Evolutionary conservation across 2,113 vertebrate genomes (phyloP), one percentile per base, ranked within the genome.

Genomic region (Pedionomus torquatus): DNA sequence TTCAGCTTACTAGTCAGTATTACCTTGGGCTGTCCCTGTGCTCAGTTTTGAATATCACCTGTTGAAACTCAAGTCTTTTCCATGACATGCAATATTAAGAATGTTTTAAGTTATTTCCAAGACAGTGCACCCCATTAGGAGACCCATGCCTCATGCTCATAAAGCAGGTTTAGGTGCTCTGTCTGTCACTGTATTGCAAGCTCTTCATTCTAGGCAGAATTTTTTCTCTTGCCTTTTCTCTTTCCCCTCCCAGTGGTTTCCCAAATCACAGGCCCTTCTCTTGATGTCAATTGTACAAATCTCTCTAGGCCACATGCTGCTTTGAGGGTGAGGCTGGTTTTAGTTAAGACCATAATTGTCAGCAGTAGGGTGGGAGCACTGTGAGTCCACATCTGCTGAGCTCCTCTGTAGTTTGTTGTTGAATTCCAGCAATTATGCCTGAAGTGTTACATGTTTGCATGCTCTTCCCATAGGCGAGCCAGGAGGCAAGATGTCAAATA

Each of bases 401-500:
- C 55, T 87, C 78, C 58, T 92, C 94, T 89, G 57, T 65, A 68
- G 93, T 95, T 79, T 90, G 77, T 66, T 94, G 41, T 69, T 87
- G 95, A 84, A 90, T 95, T 78, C 65, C 81, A 65, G 39, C 74
- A 87, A 63, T 81, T 97, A 83, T 69, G 46, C 64, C 82, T 87
- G 33, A 95, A 92, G 71, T 94, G 95, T 96, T 96, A 84, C 89
- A 96, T 81, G 85, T 64, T 82, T 87, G 89, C 90, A 93, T 95
- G 51, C 31, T 87, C 60, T 97, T 96, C 96, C 82, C 65, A 43
- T 58, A 99, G 99, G 95, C 98, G 99, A 97, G 99, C 99, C 85
- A 99, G 99, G 96, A 98, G 99, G 91, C 99, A 99, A 91, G 99
- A 99, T 90, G 98, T 99, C 65, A 99, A 99, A 95, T 99, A 99